These are phyloP conservation scores for Enteromius viviparus DNA, from an alignment of 2,797 vertebrate genomes.

Conservation along the genomic window DNA sequence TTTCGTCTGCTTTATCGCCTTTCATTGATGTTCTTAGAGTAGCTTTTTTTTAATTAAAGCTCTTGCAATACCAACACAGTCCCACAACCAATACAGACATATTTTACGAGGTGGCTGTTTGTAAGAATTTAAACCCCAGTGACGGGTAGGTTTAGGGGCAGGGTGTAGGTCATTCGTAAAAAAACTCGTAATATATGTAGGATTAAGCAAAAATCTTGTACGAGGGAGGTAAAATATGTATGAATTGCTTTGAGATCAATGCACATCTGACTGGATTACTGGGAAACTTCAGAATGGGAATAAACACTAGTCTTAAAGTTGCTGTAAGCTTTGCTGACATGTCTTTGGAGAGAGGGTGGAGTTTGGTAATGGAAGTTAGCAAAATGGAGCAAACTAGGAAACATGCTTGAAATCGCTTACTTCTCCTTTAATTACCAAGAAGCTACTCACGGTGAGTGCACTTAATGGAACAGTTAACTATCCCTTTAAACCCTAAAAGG, in stretches of 20 bases:
- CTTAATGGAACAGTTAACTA: not conserved
- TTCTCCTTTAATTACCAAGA: not conserved
- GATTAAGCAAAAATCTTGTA: no score
- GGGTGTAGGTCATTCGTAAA: no score
- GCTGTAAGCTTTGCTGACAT: not conserved
- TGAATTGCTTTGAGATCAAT: no score
- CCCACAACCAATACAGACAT: no score
- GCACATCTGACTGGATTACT: not conserved
- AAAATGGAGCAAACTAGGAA: not conserved
- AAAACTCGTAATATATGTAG: no score
- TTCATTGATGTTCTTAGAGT: not conserved
- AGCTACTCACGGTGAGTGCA: not conserved
- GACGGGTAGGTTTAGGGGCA: no score
- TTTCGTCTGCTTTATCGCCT: not conserved
- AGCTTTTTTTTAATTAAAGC: not conserved
- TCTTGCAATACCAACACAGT: not conserved
- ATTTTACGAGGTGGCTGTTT: no score
- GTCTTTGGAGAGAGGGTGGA: conserved; percentile 10
- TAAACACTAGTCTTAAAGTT: not conserved
- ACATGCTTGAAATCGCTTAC: not conserved
- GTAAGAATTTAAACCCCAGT: no score
- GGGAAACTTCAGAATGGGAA: not conserved
- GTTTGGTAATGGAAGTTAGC: conserved; percentile 1
- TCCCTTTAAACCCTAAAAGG: not conserved
- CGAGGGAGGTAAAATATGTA: no score